These are phyloP conservation scores for Nesometra sesokonis DNA, from an alignment of 35 echinoderm and acorn worm genomes.

Conservation along the genomic window DNA sequence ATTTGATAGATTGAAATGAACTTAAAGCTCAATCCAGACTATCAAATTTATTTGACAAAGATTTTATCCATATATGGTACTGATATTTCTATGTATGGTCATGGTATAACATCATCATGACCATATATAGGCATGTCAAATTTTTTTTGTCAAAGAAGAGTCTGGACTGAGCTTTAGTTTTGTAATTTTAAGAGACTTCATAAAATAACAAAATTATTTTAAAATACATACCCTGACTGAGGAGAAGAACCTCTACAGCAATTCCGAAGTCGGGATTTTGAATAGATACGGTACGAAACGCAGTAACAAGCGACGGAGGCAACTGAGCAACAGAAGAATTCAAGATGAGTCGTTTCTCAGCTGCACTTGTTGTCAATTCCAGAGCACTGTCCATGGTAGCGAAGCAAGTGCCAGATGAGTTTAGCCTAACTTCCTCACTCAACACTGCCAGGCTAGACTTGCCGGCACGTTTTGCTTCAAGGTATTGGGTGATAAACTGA, in stretches of 20 bases:
- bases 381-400: constrained; percentile 73
- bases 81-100: too few relatives aligned
- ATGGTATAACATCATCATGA: too few relatives aligned
- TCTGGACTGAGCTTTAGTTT: too few relatives aligned
- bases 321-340: constrained; percentile 58
- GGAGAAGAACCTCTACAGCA: constrained; percentile 54
- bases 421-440: constrained; percentile 64
- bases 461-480: constrained; percentile 44
- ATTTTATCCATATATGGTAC: too few relatives aligned
- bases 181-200: too few relatives aligned
- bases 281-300: constrained; percentile 59
- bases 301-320: constrained; percentile 33
- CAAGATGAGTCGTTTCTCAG: constrained; percentile 52
- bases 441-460: constrained; percentile 44
- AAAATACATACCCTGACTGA: constrained; percentile 94
- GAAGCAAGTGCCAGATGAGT: constrained; percentile 61
- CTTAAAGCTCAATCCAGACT: too few relatives aligned
- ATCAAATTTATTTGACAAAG: too few relatives aligned
- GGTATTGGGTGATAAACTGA: constrained; percentile 58
- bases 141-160: too few relatives aligned
- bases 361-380: constrained; percentile 19
- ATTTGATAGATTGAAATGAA: too few relatives aligned
- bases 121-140: too few relatives aligned
- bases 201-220: too few relatives aligned
- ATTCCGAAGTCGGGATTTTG: constrained; percentile 60